Evolutionary conservation across 2,113 vertebrate genomes (phyloP), one percentile per base, ranked within the genome.

Genomic region (Caracal caracal): DNA sequence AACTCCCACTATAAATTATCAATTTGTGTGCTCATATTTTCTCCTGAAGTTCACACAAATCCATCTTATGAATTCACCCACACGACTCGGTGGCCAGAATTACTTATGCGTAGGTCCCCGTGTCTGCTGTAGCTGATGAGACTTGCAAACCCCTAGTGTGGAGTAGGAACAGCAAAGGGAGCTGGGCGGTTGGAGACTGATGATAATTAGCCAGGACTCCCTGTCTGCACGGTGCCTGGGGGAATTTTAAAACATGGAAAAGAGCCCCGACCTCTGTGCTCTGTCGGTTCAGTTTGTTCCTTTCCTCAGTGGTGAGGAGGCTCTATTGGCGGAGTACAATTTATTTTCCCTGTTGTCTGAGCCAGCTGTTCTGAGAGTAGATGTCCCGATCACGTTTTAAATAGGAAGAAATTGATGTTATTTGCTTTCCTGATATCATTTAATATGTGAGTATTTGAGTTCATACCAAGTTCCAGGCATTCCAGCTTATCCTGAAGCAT

Each of bases 381-480:
- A 65, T 35, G 40, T 78, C 79, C 79, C 0, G 0, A 49, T 30
- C 83, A 51, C 66, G 51, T 85, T 96, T 95, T 92, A 90, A 94
- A 88, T 86, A 88, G 91, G 87, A 86, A 95, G 89, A 82, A 92
- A 88, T 85, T 37, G 93, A 92, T 61, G 83, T 78, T 51, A 66
- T 87, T 90, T 94, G 68, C 73, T 96, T 90, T 79, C 35, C 24
- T n/a, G 37, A 5, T 80, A 56, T 61, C 96, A 75, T 47, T 93
- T 90, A 63, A 20, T 78, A 15, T 28, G n/a, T 65, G 75, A 51
- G 51, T 11, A 35, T 43, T 35, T 51, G n/a, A 26, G 75, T 90
- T 80, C 90, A 87, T 30, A 37, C 11, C 47, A 28, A 8, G 30
- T 82, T 47, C 53, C 8, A 7, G 63, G 83, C 43, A 26, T 47